Percentiles rank a stretch among this genome's conserved stretches.
These are phyloP conservation scores for Anser brachyrhynchus DNA, from an alignment of 2,113 vertebrate genomes.

Conservation along the genomic window DNA sequence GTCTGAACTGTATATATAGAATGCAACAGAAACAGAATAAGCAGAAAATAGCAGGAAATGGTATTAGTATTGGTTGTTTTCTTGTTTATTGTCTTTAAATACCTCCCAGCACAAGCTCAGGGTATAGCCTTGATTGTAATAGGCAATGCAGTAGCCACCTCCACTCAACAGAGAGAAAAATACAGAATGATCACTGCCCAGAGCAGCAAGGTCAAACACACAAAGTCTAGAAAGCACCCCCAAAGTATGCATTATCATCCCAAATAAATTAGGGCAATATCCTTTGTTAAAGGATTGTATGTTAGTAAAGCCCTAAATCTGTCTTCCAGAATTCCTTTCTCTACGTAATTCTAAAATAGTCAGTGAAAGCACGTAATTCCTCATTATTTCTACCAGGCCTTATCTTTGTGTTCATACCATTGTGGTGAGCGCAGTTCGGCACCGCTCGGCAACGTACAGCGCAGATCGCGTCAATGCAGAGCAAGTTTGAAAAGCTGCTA, in stretches of 20 bases:
- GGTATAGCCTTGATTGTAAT: background rate
- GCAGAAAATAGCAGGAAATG: rapidly evolving
- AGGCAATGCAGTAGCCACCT: background rate
- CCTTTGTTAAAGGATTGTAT: background rate
- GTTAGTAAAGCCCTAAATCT: background rate
- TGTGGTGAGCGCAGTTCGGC: background rate
- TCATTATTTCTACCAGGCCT: background rate
- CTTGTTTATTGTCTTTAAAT: background rate
- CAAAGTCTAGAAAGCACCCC: background rate
- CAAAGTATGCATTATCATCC: background rate
- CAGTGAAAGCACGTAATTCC: rapidly evolving
- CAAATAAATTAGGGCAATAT: rapidly evolving
- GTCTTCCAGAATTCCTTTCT: background rate
- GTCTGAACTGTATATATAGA: rapidly evolving
- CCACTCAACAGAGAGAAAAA: background rate
- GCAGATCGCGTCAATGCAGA: rapidly evolving
- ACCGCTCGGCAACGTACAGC: rapidly evolving
- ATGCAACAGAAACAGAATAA: rapidly evolving
- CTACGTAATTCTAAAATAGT: rapidly evolving
- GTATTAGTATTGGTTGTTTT: background rate
- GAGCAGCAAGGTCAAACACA: background rate
- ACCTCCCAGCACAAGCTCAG: background rate
- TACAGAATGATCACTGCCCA: background rate
- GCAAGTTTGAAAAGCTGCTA: background rate
- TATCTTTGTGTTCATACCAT: background rate